Conservation (phyloP, 2,888 invertebrate species). For the Argyresthia albistria region DNA sequence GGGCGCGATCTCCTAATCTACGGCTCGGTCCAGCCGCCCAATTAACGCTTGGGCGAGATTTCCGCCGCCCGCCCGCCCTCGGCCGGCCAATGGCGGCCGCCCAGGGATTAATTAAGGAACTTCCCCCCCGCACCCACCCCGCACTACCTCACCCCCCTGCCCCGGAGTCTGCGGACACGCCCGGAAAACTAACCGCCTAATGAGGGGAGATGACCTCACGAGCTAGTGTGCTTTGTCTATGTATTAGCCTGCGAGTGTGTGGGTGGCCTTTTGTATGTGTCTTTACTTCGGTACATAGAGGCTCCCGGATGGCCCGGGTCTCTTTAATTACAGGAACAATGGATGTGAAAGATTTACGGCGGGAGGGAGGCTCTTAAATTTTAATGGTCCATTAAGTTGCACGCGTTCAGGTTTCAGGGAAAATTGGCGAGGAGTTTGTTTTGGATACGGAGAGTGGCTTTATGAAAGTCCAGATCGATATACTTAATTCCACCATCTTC, state of each 20-base stretch:
- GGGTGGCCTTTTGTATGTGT: conserved; percentile 1
- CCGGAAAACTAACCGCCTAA: conserved; percentile 73
- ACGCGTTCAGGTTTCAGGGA: too few species aligned
- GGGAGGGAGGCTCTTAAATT: neutral
- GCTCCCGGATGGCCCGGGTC: neutral
- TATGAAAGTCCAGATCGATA: too few species aligned
- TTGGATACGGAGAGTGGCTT: too few species aligned
- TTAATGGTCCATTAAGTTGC: neutral
- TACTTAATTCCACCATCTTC: too few species aligned
- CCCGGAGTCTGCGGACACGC: conserved; percentile 69
- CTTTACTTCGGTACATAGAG: neutral
- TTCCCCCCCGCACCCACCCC: conserved; percentile 35
- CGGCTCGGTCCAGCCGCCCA: conserved; percentile 52
- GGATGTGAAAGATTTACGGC: neutral
- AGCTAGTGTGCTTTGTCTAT: conserved; percentile 64
- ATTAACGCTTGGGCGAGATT: conserved; percentile 69
- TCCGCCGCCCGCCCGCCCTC: conserved; percentile 20
- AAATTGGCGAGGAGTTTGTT: too few species aligned
- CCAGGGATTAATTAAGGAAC: conserved; percentile 71
- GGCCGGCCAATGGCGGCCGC: conserved; percentile 66
- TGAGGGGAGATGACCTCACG: conserved; percentile 72
- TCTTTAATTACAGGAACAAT: neutral
- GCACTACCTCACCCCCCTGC: conserved; percentile 36
- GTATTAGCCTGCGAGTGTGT: conserved; percentile 17
- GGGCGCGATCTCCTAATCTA: conserved; percentile 36